Evolutionary conservation across 2,888 invertebrate genomes (phyloP).

Genomic region (Drosophila hamatofila): DNA sequence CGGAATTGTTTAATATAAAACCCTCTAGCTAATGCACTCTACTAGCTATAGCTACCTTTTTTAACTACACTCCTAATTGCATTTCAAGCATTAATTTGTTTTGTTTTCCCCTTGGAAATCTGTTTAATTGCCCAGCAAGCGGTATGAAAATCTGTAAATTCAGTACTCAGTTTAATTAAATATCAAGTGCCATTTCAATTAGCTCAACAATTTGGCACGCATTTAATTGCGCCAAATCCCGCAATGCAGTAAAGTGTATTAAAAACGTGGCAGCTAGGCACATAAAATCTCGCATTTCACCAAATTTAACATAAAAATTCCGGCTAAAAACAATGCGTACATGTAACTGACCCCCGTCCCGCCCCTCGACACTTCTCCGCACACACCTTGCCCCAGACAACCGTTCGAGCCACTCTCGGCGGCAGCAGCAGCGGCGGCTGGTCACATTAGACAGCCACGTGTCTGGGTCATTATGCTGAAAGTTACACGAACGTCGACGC

Average conservation of each 20-base stretch:
- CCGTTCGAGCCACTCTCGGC: conserved; percentile 20
- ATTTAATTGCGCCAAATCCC: conserved; percentile 73
- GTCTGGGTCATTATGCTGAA: conserved; percentile 82
- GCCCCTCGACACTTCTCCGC: background rate
- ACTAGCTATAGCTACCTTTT: background rate
- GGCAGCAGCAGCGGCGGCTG: conserved; percentile 28
- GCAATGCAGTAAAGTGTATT: conserved; percentile 79
- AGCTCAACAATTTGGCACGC: conserved; percentile 65
- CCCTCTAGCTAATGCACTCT: background rate
- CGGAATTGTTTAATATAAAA: too few relatives aligned
- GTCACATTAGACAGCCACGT: conserved; percentile 83
- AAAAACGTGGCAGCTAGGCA: conserved; percentile 60
- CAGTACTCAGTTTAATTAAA: conserved; percentile 66
- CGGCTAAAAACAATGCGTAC: conserved; percentile 61
- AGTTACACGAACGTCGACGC: conserved; percentile 78
- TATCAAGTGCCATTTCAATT: conserved; percentile 75
- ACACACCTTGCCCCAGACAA: conserved; percentile 10
- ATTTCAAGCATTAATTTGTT: too few relatives aligned
- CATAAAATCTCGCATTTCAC: conserved; percentile 64
- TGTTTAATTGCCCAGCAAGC: conserved; percentile 6
- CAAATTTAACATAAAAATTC: conserved; percentile 74
- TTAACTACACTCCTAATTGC: background rate
- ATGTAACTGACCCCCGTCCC: conserved; percentile 3
- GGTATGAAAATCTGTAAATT: conserved; percentile 50
- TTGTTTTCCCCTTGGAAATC: background rate